Conservation (phyloP, 2,113 vertebrate genomes). For the Sclerurus mexicanus region DNA sequence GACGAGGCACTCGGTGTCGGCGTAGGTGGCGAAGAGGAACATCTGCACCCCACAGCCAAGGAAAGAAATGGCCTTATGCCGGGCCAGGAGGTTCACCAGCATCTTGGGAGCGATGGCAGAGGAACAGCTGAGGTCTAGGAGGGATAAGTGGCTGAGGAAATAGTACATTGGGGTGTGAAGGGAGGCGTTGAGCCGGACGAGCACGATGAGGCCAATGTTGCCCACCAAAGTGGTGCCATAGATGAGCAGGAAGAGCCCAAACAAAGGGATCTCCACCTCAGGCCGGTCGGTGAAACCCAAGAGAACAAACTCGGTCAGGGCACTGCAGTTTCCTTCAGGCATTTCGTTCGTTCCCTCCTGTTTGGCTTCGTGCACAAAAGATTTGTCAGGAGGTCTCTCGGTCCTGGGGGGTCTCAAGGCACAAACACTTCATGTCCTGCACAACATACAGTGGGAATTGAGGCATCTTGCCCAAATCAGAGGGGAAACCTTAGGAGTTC, state of each 20-base stretch:
- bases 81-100: constrained; percentile 35
- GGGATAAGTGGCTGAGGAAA: constrained; percentile 46
- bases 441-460: no score
- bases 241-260: constrained; percentile 27
- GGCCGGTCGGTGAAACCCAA: constrained; percentile 18
- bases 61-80: constrained; percentile 6
- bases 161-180: constrained; percentile 56
- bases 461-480: background rate
- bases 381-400: background rate
- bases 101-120: constrained; percentile 46
- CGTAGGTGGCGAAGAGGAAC: constrained; percentile 45
- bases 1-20: constrained; percentile 30
- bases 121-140: constrained; percentile 58
- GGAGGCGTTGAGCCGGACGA: background rate
- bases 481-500: background rate
- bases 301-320: constrained; percentile 22
- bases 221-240: constrained; percentile 11
- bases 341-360: background rate
- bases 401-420: background rate
- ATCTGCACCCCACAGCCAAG: constrained; percentile 30
- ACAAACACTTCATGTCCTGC: background rate
- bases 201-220: constrained; percentile 11
- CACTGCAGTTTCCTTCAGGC: background rate
- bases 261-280: background rate
- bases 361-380: rapidly evolving